Evolutionary conservation across 2,113 vertebrate genomes (phyloP).

Genomic region (Mormyrus iriodes): DNA sequence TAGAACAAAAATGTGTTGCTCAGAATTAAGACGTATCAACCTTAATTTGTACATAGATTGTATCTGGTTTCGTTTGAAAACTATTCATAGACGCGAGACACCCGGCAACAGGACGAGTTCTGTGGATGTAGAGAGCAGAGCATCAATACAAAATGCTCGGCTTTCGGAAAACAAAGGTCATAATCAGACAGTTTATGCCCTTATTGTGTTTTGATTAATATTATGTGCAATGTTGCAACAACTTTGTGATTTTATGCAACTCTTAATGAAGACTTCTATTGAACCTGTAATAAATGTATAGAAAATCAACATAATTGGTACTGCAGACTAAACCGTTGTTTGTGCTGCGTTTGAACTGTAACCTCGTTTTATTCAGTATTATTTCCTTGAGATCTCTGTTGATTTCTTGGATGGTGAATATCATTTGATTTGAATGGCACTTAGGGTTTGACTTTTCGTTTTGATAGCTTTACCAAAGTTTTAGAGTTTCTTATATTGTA

Average conservation of each 20-base stretch:
- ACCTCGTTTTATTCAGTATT: constrained; percentile 9
- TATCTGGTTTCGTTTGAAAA: constrained; percentile 50
- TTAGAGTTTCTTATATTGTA: constrained; percentile 28
- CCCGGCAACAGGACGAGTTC: constrained; percentile 28
- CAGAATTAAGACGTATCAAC: constrained; percentile 71
- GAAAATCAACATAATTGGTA: constrained; percentile 19
- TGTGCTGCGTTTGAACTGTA: constrained; percentile 42
- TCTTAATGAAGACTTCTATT: constrained; percentile 72
- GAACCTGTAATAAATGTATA: constrained; percentile 78
- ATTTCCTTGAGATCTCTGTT: background rate
- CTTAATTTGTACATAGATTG: constrained; percentile 76
- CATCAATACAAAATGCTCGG: constrained; percentile 15
- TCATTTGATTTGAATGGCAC: constrained; percentile 3
- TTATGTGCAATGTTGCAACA: constrained; percentile 56
- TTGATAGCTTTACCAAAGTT: constrained; percentile 57
- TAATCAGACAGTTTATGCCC: constrained; percentile 72
- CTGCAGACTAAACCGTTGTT: constrained; percentile 64
- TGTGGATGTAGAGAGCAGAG: constrained; percentile 30
- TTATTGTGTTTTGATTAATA: constrained; percentile 68
- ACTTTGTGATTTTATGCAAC: constrained; percentile 86
- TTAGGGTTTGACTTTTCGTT: background rate
- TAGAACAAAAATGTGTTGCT: constrained; percentile 69
- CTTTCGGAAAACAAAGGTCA: constrained; percentile 52
- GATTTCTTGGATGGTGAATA: constrained; percentile 6
- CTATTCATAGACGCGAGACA: constrained; percentile 23